These are phyloP conservation scores for Plutella xylostella DNA, from an alignment of 2,888 invertebrate species.

Conservation along the genomic window DNA sequence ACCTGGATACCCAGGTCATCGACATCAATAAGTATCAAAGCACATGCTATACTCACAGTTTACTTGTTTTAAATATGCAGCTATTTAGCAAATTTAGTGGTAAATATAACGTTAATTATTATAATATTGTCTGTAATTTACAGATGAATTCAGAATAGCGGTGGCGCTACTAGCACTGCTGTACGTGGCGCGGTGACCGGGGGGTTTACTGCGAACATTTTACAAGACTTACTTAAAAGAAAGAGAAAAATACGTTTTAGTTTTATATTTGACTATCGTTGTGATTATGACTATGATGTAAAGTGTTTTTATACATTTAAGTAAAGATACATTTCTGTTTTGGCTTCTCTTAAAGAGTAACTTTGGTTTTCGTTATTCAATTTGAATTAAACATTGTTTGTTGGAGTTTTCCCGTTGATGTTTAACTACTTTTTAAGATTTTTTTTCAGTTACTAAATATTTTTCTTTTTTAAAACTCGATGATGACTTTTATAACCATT, in stretches of 20 bases:
- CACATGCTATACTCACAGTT: background rate
- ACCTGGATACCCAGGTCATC: too few relatives aligned
- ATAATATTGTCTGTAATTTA: background rate
- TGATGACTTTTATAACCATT: too few relatives aligned
- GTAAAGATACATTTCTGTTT: too few relatives aligned
- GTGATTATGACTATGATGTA: too few relatives aligned
- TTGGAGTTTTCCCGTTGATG: background rate
- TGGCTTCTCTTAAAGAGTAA: background rate
- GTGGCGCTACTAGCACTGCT: background rate
- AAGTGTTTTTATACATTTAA: too few relatives aligned
- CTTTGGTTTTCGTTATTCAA: background rate
- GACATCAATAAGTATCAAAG: too few relatives aligned
- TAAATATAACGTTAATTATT: background rate
- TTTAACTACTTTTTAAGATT: background rate
- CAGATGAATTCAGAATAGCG: constrained; percentile 2
- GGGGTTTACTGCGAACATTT: background rate
- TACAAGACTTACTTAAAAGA: too few relatives aligned
- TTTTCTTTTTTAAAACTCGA: too few relatives aligned
- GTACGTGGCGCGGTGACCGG: background rate
- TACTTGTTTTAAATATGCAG: background rate
- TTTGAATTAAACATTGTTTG: too few relatives aligned
- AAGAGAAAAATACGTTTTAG: too few relatives aligned
- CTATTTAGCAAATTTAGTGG: background rate
- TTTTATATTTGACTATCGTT: too few relatives aligned
- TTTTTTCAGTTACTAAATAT: too few relatives aligned